These are phyloP conservation scores for Orius insidiosus DNA, from an alignment of 1,140 invertebrate species.

Conservation along the genomic window DNA sequence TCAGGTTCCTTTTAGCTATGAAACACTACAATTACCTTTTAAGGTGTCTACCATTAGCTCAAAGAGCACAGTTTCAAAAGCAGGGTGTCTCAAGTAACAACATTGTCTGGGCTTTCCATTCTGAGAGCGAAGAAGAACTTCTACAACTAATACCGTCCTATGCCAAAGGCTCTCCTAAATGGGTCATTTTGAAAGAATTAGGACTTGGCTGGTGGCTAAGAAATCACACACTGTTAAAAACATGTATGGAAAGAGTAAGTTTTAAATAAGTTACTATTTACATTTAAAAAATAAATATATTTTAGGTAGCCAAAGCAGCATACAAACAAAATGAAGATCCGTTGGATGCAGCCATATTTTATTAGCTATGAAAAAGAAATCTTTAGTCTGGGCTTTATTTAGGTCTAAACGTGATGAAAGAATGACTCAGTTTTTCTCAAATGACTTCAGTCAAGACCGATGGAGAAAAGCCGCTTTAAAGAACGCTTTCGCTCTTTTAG, in stretches of 20 bases:
- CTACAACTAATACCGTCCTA: constrained; percentile 78
- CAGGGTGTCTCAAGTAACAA: constrained; percentile 83
- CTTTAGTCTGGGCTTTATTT: constrained; percentile 88
- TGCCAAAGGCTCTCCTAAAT: constrained; percentile 64
- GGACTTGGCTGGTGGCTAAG: constrained; percentile 91
- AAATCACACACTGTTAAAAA: constrained; percentile 64
- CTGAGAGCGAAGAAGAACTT: constrained; percentile 91
- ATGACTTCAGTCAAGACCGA: constrained; percentile 82
- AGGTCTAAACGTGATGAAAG: constrained; percentile 71
- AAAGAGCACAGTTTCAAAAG: constrained; percentile 70
- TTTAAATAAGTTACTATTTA: not conserved
- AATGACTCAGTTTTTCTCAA: constrained; percentile 89
- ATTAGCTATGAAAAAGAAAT: constrained; percentile 98
- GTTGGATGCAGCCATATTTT: constrained; percentile 92
- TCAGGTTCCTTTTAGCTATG: constrained; percentile 91
- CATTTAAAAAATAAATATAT: not conserved
- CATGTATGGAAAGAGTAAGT: constrained; percentile 67
- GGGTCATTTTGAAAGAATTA: constrained; percentile 82
- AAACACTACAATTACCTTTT: constrained; percentile 94
- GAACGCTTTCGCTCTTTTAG: constrained; percentile 90
- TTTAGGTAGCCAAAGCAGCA: constrained; percentile 65
- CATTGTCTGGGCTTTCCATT: constrained; percentile 98
- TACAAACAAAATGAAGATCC: constrained; percentile 85
- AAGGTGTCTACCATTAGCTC: constrained; percentile 71
- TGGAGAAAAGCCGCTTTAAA: constrained; percentile 95